Base-by-base conservation (phyloP, 1,140 invertebrate genomes). In the Macrostomum lignano region DNA sequence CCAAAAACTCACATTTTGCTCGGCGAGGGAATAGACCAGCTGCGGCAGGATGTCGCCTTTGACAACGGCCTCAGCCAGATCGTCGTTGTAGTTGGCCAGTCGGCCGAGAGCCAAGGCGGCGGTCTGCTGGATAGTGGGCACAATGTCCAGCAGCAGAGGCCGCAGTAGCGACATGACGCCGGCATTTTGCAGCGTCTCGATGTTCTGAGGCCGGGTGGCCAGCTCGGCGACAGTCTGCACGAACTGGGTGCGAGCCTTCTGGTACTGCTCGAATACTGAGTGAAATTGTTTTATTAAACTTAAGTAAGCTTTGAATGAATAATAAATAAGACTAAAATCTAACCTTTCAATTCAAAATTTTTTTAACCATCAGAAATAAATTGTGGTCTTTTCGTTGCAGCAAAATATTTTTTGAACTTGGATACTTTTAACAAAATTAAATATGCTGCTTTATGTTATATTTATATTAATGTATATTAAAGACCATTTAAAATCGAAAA, bases 241-340 rank as follows among this genome's bases (percentile, higher is more conserved):
- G 51, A 76, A 77, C 25, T 61, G 60, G 24, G 70, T 55, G 25
- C 73, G 60, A 19, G 71, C 64, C 46, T 69, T 72, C 48, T 74
- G 70, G 47, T 74, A 77, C 33, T 70, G 66, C 44, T 73, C 71
- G 52, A 76, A 74, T 38, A 72, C 70, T 71, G 41, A n/a, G n/a
- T n/a, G n/a, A n/a, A n/a, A n/a, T n/a, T n/a, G n/a, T n/a, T n/a
- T n/a, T n/a, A n/a, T n/a, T n/a, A n/a, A n/a, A n/a, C n/a, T n/a
- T n/a, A n/a, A n/a, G n/a, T n/a, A n/a, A n/a, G n/a, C n/a, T n/a
- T n/a, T n/a, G n/a, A n/a, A n/a, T n/a, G n/a, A n/a, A n/a, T n/a
- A n/a, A n/a, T n/a, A n/a, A n/a, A n/a, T n/a, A n/a, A n/a, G n/a
- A n/a, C n/a, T n/a, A n/a, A n/a, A n/a, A n/a, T n/a, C n/a, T n/a